A percentile compares a stretch with the other conserved stretches of the same genome.
These are phyloP conservation scores for Drosophila mimetica DNA, from an alignment of 2,888 invertebrate genomes.

Conservation along the genomic window DNA sequence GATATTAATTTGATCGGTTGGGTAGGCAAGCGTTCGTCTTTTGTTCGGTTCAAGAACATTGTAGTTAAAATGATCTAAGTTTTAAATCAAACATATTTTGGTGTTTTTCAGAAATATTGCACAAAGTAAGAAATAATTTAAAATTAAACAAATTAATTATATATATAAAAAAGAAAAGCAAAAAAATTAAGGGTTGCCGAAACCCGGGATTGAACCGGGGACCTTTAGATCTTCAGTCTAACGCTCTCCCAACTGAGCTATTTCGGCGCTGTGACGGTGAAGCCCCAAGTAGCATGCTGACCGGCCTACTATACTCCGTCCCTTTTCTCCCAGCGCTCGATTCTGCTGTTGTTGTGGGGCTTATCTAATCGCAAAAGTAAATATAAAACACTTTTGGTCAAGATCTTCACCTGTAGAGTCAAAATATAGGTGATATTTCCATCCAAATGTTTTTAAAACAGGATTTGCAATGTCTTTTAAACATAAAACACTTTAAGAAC, in stretches of 20 bases:
- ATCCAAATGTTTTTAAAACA: no score
- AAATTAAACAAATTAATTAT: no score
- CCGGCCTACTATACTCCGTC: constrained; percentile 32
- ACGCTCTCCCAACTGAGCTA: constrained; percentile 84
- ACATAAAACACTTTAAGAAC: no score
- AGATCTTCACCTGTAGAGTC: background rate
- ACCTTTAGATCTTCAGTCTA: constrained; percentile 84
- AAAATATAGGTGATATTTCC: no score
- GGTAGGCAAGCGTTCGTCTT: no score
- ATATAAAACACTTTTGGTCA: background rate
- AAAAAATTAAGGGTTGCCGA: constrained; percentile 85
- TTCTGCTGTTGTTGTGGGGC: constrained; percentile 40
- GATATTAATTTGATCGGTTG: no score
- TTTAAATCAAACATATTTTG: no score
- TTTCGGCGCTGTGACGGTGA: constrained; percentile 68
- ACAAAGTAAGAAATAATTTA: no score
- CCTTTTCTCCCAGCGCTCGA: background rate
- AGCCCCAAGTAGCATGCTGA: background rate
- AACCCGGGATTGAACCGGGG: constrained; percentile 90
- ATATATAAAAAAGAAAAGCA: constrained; percentile 5
- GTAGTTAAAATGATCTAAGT: no score
- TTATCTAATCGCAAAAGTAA: constrained; percentile 80
- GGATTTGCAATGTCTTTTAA: no score
- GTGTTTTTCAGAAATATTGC: no score
- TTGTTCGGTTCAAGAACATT: no score